These are phyloP conservation scores for Equus quagga DNA, from an alignment of 2,113 vertebrate species.

Conservation along the genomic window DNA sequence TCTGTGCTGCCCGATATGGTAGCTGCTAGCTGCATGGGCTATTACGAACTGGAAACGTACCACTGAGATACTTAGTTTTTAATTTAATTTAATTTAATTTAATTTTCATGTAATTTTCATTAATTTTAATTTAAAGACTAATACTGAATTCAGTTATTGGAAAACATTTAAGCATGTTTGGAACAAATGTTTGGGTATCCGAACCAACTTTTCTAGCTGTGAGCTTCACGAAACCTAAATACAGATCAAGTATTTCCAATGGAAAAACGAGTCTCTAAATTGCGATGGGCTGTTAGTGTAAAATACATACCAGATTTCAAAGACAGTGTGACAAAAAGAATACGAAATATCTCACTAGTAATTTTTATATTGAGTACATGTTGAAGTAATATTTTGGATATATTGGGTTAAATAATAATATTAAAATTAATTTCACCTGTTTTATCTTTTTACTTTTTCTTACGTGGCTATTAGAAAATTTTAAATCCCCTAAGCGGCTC, in stretches of 20 bases:
- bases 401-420: slow-evolving; percentile 17
- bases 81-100: slow-evolving; percentile 41
- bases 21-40: background rate
- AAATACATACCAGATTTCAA: background rate
- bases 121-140: background rate
- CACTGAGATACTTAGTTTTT: background rate
- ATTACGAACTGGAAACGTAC: background rate
- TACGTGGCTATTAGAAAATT: background rate
- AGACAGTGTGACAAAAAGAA: background rate
- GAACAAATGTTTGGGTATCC: background rate
- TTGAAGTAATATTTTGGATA: background rate
- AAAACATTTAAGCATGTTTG: background rate
- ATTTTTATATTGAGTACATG: background rate
- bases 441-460: background rate
- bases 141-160: background rate
- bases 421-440: background rate
- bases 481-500: background rate
- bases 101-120: background rate
- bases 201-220: slow-evolving; percentile 34
- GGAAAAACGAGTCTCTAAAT: background rate
- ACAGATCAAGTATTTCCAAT: background rate
- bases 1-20: background rate
- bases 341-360: background rate
- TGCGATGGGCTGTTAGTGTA: background rate
- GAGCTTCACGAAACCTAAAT: slow-evolving; percentile 40